Evolutionary conservation across 2,888 invertebrate species (phyloP).

Genomic region (Lycophotia porphyrea): DNA sequence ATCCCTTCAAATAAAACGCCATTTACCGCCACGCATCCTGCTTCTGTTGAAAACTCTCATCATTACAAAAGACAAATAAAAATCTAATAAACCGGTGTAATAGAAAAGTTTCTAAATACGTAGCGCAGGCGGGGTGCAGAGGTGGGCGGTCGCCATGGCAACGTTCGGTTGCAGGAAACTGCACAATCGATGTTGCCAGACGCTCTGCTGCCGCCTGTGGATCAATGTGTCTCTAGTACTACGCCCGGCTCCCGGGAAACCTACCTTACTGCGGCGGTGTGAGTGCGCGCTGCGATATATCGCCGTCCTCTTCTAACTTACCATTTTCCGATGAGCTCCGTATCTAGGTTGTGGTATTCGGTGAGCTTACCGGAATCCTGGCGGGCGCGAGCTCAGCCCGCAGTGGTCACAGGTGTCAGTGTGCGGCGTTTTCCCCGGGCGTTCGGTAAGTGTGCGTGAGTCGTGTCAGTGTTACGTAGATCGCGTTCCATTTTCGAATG

Average conservation of each 20-base stretch:
- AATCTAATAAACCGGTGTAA: constrained; percentile 79
- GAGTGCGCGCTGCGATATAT: constrained; percentile 69
- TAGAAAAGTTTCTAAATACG: constrained; percentile 80
- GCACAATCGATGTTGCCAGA: constrained; percentile 90
- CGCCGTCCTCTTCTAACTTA: constrained; percentile 70
- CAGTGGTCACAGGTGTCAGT: constrained; percentile 69
- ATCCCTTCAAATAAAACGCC: constrained; percentile 28
- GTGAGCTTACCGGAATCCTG: constrained; percentile 56
- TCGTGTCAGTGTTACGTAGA: constrained; percentile 78
- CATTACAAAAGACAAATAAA: constrained; percentile 70
- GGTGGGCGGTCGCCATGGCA: constrained; percentile 85
- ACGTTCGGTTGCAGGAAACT: constrained; percentile 89
- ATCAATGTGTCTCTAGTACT: constrained; percentile 91
- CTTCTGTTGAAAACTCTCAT: constrained; percentile 54
- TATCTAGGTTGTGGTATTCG: constrained; percentile 65
- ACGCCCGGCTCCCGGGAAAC: constrained; percentile 88
- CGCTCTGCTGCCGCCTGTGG: constrained; percentile 83
- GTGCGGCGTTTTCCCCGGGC: constrained; percentile 83
- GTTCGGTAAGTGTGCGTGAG: constrained; percentile 74
- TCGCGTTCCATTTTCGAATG: constrained; percentile 83
- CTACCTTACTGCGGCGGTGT: constrained; percentile 78
- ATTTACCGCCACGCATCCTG: constrained; percentile 46
- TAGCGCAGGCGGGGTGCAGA: constrained; percentile 79
- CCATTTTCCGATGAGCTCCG: constrained; percentile 74
- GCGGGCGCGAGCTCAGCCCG: constrained; percentile 74